A percentile compares a stretch with the other conserved stretches of the same genome.
phyloP scores from a whole-genome alignment of 2,113 vertebrate species.

The Trichechus manatus region DNA sequence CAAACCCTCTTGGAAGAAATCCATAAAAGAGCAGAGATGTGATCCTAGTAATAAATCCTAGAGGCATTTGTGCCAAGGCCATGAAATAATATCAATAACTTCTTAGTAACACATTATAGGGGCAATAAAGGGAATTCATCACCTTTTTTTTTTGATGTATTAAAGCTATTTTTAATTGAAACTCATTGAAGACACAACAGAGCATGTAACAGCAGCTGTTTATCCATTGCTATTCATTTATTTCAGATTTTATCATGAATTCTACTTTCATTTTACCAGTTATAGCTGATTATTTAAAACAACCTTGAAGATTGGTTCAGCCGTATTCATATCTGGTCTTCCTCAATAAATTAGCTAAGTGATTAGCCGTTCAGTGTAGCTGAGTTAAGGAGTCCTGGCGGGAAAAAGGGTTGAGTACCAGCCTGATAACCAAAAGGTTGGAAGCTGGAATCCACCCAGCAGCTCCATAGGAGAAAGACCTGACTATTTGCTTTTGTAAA shows the following conservation, averaged over 20 bases:
- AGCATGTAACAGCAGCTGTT: constrained; percentile 26
- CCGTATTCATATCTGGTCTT: background rate
- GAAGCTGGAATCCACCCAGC: background rate
- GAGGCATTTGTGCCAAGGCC: constrained; percentile 72
- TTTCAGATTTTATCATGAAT: constrained; percentile 54
- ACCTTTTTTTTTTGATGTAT: background rate
- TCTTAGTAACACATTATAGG: constrained; percentile 71
- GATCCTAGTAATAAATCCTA: constrained; percentile 86
- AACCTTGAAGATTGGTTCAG: background rate
- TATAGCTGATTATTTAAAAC: constrained; percentile 45
- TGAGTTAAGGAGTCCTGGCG: background rate
- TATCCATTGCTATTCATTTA: constrained; percentile 41
- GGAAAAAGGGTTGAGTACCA: background rate
- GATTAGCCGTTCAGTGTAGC: no score
- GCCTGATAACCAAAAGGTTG: background rate
- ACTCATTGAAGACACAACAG: background rate
- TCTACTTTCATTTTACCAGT: constrained; percentile 14
- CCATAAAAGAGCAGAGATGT: constrained; percentile 83
- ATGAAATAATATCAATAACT: constrained; percentile 82
- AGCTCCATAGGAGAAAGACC: background rate
- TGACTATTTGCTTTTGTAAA: background rate
- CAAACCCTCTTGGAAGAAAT: constrained; percentile 85
- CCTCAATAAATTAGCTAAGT: background rate
- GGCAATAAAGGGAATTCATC: constrained; percentile 53
- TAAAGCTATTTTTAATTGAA: constrained; percentile 73